Base-by-base conservation (phyloP, 2,888 invertebrate genomes). In the Lissocephala sabroskyi region DNA sequence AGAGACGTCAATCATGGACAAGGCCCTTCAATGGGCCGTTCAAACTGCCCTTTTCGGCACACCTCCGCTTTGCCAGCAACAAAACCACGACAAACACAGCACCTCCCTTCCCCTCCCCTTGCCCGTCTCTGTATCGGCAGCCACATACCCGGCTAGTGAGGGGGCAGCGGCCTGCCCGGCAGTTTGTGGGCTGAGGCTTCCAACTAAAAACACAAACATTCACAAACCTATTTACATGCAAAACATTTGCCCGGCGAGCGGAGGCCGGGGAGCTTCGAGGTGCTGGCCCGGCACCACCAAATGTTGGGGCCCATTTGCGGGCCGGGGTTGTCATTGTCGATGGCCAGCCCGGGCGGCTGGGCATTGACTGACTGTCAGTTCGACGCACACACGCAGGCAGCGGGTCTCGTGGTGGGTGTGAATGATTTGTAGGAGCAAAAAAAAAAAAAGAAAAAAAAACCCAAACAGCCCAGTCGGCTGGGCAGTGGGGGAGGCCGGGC, bases 281-380 rank as follows among this genome's bases (percentile, higher is more conserved):
- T 5, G 35, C 35, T 3, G 35, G 10, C 17, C 10, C 5, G 30
- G 30, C 35, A 35, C 16, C 14, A 35, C 35, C 16, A 16, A 35
- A 13, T 16, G 7, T 35, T 7, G 10, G 10, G 10, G 16, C 35
- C 16, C 35, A 16, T 35, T 35, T 23, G 23, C 7, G 35, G 14
- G 10, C 2, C 17, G 7, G 23, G 13, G 13, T 16, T 35, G 35
- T 35, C 35, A 35, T 35, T 35, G 35, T 35, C 16, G 13, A 16
- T 17, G 35, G 30, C 5, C 30, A 32, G n/a, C n/a, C n/a, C 23
- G 23, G 23, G 23, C 4, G 7, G 23, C 23, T 23, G 3, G 23
- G 73, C 68, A 78, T 68, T 71, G 76, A 66, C 79, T 71, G 66
- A 78, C 68, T 53, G 52, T 56, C 43, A 73, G 52, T 63, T 54